Evolutionary conservation across 2,888 invertebrate species (phyloP).

Genomic region (Stenodema calcarata): DNA sequence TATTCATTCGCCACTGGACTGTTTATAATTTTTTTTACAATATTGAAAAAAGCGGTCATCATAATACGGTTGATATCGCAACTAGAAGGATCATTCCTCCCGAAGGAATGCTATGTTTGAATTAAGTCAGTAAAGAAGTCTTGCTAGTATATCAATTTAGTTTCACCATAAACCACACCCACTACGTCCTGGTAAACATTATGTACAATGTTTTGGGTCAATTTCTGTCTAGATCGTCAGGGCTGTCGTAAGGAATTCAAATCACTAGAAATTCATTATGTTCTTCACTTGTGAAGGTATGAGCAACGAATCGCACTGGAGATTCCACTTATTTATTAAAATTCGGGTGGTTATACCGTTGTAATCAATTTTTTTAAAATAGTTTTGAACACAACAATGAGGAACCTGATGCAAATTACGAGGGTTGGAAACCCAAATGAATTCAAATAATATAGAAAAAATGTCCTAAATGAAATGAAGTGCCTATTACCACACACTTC

Average conservation of each 20-base stretch:
- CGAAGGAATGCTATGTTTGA: not conserved
- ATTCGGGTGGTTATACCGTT: no score
- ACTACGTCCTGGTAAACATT: not conserved
- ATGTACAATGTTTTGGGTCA: not conserved
- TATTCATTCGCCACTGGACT: slow-evolving; percentile 29
- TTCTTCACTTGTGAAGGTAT: not conserved
- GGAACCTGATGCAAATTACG: no score
- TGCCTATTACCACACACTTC: no score
- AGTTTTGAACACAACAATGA: no score
- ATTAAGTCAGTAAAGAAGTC: no score
- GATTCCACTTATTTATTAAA: no score
- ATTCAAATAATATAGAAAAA: no score
- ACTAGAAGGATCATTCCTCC: not conserved
- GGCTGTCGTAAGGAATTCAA: not conserved
- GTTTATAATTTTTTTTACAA: no score
- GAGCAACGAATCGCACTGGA: no score
- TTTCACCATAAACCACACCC: not conserved
- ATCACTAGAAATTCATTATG: not conserved
- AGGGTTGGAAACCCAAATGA: no score
- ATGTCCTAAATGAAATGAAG: no score
- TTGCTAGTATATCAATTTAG: not conserved
- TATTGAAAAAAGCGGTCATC: not conserved
- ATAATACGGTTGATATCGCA: not conserved
- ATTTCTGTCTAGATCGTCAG: not conserved
- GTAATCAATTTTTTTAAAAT: no score